Evolutionary conservation across 2,888 invertebrate species (phyloP), one percentile per base, ranked within the genome.

Genomic region (Druceiella hillmani): DNA sequence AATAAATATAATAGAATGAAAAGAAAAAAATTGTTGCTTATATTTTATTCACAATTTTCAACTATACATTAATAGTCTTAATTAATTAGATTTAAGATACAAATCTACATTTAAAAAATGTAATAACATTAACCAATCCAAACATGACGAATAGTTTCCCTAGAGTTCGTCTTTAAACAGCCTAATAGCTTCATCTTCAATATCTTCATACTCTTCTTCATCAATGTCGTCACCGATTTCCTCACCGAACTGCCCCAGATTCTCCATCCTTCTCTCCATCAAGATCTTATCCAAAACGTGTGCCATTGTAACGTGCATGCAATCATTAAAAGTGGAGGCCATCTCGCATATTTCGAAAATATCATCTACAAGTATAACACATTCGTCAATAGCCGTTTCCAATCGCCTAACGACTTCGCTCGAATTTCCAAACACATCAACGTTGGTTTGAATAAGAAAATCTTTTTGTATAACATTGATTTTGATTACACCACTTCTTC

Each of bases 271-370:
- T 3, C 67, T 53, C 29, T 69, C 66, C 65, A 69, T 62, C 3
- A 57, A 65, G 31, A 64, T 55, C 43, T 63, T 65, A 32, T 69
- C 68, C 28, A 70, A 38, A 3, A 69, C 57, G 51, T 70, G 69
- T 27, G 69, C 69, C 68, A 68, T 67, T 38, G 62, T 66, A 50
- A 67, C 64, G 51, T 69, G 68, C 69, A 70, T 70, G 27, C 69
- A 70, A 37, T 70, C 70, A 33, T 70, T 70, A 31, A 70, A 70
- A 2, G 65, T 55, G 0, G 68, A 62, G 4, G 69, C 64, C 32
- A 61, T 68, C 43, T 70, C 69, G 31, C 69, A 70, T 15, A 70
- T 58, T 42, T 70, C 69, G 26, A 69, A 70, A 6, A 68, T 61
- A 2, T 50, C 53, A 1, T 62, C 61, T 0, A 66, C 59, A 0